A percentile compares a stretch with the other conserved stretches of the same genome.
phyloP scores from a whole-genome alignment of 2,113 vertebrate genomes.

The Etia nguti region DNA sequence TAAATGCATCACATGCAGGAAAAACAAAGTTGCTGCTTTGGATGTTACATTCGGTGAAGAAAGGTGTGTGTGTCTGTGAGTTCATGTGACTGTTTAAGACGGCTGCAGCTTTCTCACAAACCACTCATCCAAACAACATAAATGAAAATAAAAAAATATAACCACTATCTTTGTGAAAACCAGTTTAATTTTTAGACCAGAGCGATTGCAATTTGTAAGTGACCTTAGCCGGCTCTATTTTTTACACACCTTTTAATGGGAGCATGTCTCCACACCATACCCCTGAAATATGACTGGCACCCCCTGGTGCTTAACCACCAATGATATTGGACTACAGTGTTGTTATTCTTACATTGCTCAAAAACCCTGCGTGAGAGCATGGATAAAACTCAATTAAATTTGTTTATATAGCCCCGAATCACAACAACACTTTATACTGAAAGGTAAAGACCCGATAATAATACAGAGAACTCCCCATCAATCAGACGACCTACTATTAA shows the following conservation, averaged over 20 bases:
- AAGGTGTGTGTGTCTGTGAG: background rate
- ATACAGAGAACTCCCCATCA: background rate
- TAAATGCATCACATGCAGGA: background rate
- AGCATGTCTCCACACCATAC: background rate
- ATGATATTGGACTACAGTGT: background rate
- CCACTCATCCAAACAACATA: background rate
- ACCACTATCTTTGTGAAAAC: background rate
- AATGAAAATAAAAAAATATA: background rate
- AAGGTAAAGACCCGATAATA: background rate
- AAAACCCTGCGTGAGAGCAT: background rate
- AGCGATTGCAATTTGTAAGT: background rate
- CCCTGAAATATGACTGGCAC: background rate
- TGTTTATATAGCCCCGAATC: background rate
- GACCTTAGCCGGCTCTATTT: background rate
- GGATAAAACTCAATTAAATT: accelerated
- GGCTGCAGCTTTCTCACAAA: background rate
- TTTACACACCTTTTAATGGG: background rate
- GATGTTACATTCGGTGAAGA: background rate
- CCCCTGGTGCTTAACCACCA: background rate
- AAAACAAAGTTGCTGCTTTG: background rate
- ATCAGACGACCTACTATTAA: background rate
- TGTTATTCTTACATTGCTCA: background rate
- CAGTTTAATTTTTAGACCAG: background rate
- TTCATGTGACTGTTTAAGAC: accelerated
- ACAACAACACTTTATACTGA: background rate